Base-by-base conservation (phyloP, 2,888 invertebrate species). In the Neoitamus cyanurus region DNA sequence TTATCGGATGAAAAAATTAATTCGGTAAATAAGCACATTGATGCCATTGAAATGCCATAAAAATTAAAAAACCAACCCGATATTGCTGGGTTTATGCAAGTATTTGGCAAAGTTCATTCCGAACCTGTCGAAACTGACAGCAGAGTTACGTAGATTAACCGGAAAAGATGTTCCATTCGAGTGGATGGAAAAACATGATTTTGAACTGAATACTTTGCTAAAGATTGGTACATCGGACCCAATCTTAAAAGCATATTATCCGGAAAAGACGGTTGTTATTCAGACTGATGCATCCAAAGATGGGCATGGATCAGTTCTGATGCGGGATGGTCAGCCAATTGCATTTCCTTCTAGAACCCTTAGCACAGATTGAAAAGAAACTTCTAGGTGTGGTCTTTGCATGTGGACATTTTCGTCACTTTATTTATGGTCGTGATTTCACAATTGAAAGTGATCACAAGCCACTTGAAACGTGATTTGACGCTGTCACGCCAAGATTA, bases 41-140 rank as follows among this genome's bases (percentile, higher is more conserved):
- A n/a, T n/a, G n/a, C n/a, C n/a, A n/a, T n/a, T n/a, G n/a, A n/a
- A n/a, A n/a, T n/a, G n/a, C n/a, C n/a, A n/a, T n/a, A n/a, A n/a
- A n/a, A n/a, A n/a, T n/a, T n/a, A n/a, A n/a, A n/a, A n/a, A n/a
- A n/a, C n/a, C n/a, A n/a, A n/a, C n/a, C n/a, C n/a, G n/a, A n/a
- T n/a, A 1, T 77, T 86, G 11, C 28, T 86, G 13, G 85, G 80
- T n/a, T 68, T 84, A 0, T 6, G 83, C 30, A 85, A 85, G 83
- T 86, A 87, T 87, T 77, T 85, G 86, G 83, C 68, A 86, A 34
- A 84, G 84, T 83, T 87, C 88, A n/a, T 84, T 31, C 85, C 83
- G 15, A 86, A 82, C 58, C 68, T 86, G 28, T 83, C 86, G 31
- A 80, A 83, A 36, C 20, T 15, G 75, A 37, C 85, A 72, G 80